Base-by-base conservation (phyloP, 2,113 vertebrate genomes). In the Riparia riparia region DNA sequence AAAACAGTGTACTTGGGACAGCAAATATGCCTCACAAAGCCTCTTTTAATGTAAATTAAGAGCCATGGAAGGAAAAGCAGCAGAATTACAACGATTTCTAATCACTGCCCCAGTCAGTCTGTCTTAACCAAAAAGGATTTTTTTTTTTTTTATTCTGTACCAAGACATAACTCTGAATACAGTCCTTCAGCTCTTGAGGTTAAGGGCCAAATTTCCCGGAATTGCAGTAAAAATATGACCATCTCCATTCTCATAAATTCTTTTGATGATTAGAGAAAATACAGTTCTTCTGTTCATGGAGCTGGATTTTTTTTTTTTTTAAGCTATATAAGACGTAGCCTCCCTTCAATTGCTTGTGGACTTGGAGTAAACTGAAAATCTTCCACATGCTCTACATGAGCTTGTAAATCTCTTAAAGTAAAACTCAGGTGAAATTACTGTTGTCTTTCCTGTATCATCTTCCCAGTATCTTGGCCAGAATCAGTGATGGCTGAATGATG, bases 261-360 rank as follows among this genome's bases (percentile, higher is more conserved):
- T 77, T 91, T 1, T 28, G 56, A 63, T 17, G 12, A 65, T 32
- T 53, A 51, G 83, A 39, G 26, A 31, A 47, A 57, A 65, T 24
- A 17, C 8, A 28, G 13, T 51, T 18, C 3, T 92, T 9, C 41
- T 74, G 25, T 51, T 89, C 25, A 29, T 17, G 7, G n/a, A 83
- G 16, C 42, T 56, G 21, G 25, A 42, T 49, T 50, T 79, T 69
- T 39, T 21, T 28, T 24, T 57, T 64, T 65, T 82, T 58, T 1
- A 42, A 45, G 14, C 7, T 53, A 1, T 32, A 1, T 44, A 42
- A 84, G 42, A 26, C 0, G 0, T 26, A 56, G 6, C 14, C 21
- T 70, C 3, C 39, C 10, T 93, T 56, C 24, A 71, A 2, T 39
- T 74, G 26, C 32, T 70, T 2, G 0, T 84, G 47, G 15, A 53